Percentiles rank a stretch among this genome's conserved stretches.
Evolutionary conservation across 64 coral and sea anemone species (phyloP).

Genomic region (Pocillopora verrucosa): DNA sequence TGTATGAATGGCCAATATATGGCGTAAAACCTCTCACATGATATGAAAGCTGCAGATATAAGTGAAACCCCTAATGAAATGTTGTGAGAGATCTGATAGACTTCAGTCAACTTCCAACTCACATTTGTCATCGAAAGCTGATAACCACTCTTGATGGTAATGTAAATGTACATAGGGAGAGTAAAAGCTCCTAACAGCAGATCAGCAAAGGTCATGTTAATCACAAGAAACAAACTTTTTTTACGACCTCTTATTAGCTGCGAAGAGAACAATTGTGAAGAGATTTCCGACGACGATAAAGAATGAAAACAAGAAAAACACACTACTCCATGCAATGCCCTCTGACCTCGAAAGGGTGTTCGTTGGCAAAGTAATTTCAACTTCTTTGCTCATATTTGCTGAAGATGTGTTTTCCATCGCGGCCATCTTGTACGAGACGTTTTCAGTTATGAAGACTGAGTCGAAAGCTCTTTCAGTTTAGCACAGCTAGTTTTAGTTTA

Average conservation of each 20-base stretch:
- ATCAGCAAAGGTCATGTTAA: neutral
- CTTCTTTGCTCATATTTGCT: no score
- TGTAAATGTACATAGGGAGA: neutral
- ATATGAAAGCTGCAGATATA: no score
- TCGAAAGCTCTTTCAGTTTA: no score
- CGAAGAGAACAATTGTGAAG: neutral
- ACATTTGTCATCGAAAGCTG: neutral
- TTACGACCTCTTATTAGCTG: neutral
- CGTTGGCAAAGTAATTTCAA: no score
- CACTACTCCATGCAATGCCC: slow-evolving; percentile 1
- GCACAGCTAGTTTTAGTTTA: no score
- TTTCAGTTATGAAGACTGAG: no score
- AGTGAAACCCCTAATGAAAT: neutral
- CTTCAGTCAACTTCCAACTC: no score
- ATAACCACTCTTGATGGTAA: neutral
- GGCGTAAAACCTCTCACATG: neutral
- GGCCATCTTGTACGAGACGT: no score
- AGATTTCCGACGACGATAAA: slow-evolving; percentile 13
- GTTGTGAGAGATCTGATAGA: no score
- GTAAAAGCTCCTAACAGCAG: neutral
- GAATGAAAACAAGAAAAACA: neutral
- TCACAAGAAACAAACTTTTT: slow-evolving; percentile 22
- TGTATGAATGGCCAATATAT: neutral
- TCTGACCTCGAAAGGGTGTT: neutral
- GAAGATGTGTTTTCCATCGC: no score